Base-by-base conservation (phyloP, 2,888 invertebrate species). In the Acheta domesticus region DNA sequence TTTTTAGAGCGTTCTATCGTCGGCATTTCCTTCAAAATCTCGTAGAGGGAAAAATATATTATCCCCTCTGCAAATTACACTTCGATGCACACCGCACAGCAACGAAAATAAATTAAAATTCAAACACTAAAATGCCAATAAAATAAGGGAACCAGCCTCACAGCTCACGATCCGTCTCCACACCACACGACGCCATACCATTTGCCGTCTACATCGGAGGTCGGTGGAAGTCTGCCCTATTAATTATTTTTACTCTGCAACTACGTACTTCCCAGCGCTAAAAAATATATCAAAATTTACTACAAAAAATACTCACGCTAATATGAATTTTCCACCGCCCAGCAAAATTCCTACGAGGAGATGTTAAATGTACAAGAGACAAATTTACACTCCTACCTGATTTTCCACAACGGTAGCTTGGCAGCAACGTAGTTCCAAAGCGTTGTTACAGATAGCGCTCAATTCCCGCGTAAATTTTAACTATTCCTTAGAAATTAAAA, bases 271-370 rank as follows among this genome's bases (percentile, higher is more conserved):
- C 77, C 84, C 77, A 76, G 78, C 80, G 79, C 83, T 82, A 82
- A 83, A 84, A 83, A 81, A 82, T 78, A 79, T 83, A 83, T 82
- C 80, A 85, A 85, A 86, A 87, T 86, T 85, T 86, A 83, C 83
- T 82, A 83, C 83, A 82, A 84, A 86, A 87, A 87, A 86, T 86
- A 86, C 86, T 84, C 86, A 86, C 86, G 85, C 85, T 84, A 84
- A 82, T 82, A 82, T 83, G 83, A 83, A 84, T 85, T 84, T 83
- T 82, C 82, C 80, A 82, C 78, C 74, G 77, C 80, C 78, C 79
- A 80, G 85, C 83, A 85, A 86, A 87, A 86, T 85, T 87, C 84
- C 82, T 81, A 78, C 83, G 83, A 85, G 82, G 84, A 86, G 84
- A 85, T 85, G 87, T 86, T 85, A 87, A 87, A 79, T 80, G 78